Conservation (phyloP, 2,113 vertebrate genomes). For the Acanthisitta chloris region DNA sequence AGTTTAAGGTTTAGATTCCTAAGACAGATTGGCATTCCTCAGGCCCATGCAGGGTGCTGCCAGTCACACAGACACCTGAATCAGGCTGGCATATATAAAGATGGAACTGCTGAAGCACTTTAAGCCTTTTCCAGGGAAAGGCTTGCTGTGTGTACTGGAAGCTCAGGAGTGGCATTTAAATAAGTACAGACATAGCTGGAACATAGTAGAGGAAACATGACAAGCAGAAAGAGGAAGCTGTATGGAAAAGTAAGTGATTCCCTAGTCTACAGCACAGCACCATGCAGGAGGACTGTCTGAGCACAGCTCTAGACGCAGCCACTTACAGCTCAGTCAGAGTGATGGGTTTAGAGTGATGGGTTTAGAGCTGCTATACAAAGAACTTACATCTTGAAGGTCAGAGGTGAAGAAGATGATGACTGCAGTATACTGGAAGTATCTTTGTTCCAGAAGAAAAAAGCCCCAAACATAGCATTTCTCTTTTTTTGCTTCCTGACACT, state of each 20-base stretch:
- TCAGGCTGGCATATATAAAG: neutral
- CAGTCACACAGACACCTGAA: neutral
- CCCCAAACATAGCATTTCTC: accelerated
- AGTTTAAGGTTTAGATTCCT: neutral
- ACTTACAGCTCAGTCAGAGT: neutral
- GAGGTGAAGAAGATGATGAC: neutral
- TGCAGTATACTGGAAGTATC: neutral
- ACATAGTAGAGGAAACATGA: neutral
- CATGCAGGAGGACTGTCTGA: neutral
- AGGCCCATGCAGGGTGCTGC: accelerated
- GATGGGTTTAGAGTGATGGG: neutral
- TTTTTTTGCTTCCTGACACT: neutral
- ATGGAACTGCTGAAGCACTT: neutral
- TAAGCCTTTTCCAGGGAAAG: neutral
- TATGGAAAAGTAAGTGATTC: neutral
- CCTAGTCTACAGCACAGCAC: neutral
- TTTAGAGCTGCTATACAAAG: neutral
- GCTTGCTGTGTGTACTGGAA: neutral
- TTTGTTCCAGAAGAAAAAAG: neutral
- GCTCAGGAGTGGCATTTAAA: neutral
- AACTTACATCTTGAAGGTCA: neutral
- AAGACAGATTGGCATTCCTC: neutral
- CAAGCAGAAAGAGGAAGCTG: neutral
- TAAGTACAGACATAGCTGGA: neutral
- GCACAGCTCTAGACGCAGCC: neutral